phyloP scores from a whole-genome alignment of 1,140 invertebrate species.

The Sweltsa coloradensis region DNA sequence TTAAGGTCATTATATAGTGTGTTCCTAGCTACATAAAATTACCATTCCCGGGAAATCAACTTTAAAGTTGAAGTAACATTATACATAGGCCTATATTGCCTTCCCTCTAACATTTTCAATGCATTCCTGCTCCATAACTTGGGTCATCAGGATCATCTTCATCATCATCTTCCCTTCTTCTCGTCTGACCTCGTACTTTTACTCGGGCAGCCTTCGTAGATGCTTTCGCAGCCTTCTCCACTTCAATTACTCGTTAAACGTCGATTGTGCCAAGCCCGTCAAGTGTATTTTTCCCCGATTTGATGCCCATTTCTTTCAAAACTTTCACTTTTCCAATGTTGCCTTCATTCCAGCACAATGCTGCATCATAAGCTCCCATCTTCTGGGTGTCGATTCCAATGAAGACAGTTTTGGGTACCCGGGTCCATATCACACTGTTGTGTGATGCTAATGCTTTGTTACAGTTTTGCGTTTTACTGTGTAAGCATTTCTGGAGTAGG shows the following conservation, averaged over 20 bases:
- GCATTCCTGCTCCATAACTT: slow-evolving; percentile 10
- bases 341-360: slow-evolving; percentile 11
- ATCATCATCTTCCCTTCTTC: slow-evolving; percentile 2
- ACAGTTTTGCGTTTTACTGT: slow-evolving; percentile 14
- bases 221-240: slow-evolving; percentile 6
- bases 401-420: slow-evolving; percentile 17
- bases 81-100: no score
- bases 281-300: background rate
- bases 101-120: no score
- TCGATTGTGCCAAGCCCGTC: slow-evolving; percentile 4
- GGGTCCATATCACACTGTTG: slow-evolving; percentile 14
- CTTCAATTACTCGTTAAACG: slow-evolving; percentile 3
- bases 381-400: slow-evolving; percentile 10
- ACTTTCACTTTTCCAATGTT: slow-evolving; percentile 12
- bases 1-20: no score
- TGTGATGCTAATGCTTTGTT: slow-evolving; percentile 12
- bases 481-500: slow-evolving; percentile 16
- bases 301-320: slow-evolving; percentile 11
- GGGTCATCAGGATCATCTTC: background rate
- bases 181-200: slow-evolving; percentile 1
- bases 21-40: no score
- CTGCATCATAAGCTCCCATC: slow-evolving; percentile 13
- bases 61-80: no score
- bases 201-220: slow-evolving; percentile 1
- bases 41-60: no score